Evolutionary conservation across 2,888 invertebrate species (phyloP).

Genomic region (Oegoconia quadripuncta): DNA sequence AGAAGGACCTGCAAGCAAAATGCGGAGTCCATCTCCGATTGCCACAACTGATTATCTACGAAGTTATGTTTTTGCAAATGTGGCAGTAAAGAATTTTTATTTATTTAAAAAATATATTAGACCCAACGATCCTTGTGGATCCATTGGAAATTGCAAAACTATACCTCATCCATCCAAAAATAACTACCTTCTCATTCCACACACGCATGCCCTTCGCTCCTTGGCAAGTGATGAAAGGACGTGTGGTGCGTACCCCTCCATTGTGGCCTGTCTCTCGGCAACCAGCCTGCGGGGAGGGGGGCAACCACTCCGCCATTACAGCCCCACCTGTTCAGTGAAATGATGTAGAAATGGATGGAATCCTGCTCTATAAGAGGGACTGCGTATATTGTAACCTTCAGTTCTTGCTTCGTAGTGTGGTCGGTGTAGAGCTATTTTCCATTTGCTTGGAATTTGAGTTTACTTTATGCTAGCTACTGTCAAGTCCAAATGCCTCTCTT

Average conservation of each 20-base stretch:
- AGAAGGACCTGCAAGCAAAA: no score
- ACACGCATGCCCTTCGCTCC: conserved; percentile 57
- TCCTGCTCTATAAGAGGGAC: background rate
- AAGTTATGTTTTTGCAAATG: no score
- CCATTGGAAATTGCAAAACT: background rate
- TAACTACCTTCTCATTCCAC: conserved; percentile 20
- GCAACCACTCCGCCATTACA: conserved; percentile 27
- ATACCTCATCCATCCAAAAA: conserved; percentile 43
- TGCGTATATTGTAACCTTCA: no score
- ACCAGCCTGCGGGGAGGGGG: conserved; percentile 10
- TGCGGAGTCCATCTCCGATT: no score
- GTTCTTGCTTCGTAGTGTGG: background rate
- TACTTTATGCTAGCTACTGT: no score
- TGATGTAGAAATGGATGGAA: conserved; percentile 29
- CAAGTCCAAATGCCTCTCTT: no score
- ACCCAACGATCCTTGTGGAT: background rate
- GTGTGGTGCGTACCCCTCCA: conserved; percentile 62
- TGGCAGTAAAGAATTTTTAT: no score
- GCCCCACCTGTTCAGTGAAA: conserved; percentile 46
- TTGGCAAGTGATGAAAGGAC: conserved; percentile 67
- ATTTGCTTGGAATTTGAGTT: no score
- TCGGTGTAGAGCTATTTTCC: background rate
- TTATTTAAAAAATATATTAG: no score
- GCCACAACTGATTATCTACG: no score
- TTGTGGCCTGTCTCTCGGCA: conserved; percentile 51